Base-by-base conservation (phyloP, 2,888 invertebrate genomes). In the Leucophenga maculata region DNA sequence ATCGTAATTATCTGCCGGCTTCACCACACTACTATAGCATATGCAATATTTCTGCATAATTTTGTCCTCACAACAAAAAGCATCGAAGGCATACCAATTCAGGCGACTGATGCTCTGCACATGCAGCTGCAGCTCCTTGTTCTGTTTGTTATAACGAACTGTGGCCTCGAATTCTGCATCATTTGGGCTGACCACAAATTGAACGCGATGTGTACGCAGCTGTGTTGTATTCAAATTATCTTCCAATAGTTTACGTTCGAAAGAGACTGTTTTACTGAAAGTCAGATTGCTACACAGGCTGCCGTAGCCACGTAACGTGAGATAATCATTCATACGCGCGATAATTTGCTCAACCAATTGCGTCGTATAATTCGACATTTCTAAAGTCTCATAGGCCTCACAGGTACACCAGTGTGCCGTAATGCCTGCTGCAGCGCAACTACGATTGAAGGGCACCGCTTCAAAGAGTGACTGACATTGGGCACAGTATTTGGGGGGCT, bases 361-460 rank as follows among this genome's bases (percentile, higher is more conserved):
- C 50, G 2, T 18, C 6, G 6, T 4, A 50, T 18, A 11, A 3
- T 50, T 6, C 6, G 6, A 50, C 16, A 1, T 50, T 8, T 16
- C 16, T 50, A 50, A 11, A 39, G 39, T 50, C 31, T 65, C 90
- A 90, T 70, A 86, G 54, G 91, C 91, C 52, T 91, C 90, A 78
- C 94, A 94, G 75, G 92, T 91, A 83, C 94, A 94, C 93, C 93
- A 94, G 80, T 93, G 93, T 26, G 90, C 89, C 1, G 90, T 88
- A 67, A 94, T 91, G 0, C 90, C 90, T 6, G 91, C 92, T 68
- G 93, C 91, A 46, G 87, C 86, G 80, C 94, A 94, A 3, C 91
- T 91, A 48, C 94, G 89, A 72, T 91, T 90, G 55, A 82, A 82
- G 50, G 89, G 89, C 1, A 92, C 89, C 50, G 89, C 87, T 39